Percentiles rank a stretch among this genome's conserved stretches.
These are phyloP conservation scores for Sialis fuliginosa DNA, from an alignment of 2,888 invertebrate genomes.

Conservation along the genomic window DNA sequence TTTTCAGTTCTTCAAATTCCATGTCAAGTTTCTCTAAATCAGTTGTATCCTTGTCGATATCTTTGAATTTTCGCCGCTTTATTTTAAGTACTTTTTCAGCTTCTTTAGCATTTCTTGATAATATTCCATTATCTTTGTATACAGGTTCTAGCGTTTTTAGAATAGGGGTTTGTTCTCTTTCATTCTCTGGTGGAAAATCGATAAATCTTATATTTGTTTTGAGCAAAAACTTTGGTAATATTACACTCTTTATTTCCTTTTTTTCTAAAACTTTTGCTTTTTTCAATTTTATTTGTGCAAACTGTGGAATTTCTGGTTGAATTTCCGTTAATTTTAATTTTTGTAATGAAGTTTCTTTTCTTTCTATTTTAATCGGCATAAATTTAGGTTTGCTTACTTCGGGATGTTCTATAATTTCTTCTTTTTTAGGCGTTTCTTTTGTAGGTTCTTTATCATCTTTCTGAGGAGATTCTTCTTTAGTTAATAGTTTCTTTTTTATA, in stretches of 20 bases:
- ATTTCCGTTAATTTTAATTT: conserved; percentile 38
- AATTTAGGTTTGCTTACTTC: conserved; percentile 11
- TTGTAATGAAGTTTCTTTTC: conserved; percentile 33
- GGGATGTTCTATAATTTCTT: neutral
- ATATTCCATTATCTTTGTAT: conserved; percentile 40
- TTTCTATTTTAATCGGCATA: conserved; percentile 36
- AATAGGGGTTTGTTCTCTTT: conserved; percentile 13
- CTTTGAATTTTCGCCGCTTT: conserved; percentile 24
- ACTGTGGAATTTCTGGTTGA: conserved; percentile 31
- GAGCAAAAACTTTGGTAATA: conserved; percentile 28
- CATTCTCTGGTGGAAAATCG: conserved; percentile 40
- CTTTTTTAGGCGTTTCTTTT: conserved; percentile 9
- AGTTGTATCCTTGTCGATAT: conserved; percentile 17
- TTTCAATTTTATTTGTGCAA: conserved; percentile 44
- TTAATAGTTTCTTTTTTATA: conserved; percentile 1
- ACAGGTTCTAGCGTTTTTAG: conserved; percentile 26
- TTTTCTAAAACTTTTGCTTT: conserved; percentile 34
- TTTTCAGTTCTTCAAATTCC: conserved; percentile 25
- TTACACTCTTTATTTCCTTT: conserved; percentile 18
- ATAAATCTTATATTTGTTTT: conserved; percentile 28
- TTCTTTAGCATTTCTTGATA: conserved; percentile 55
- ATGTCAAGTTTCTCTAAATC: conserved; percentile 18
- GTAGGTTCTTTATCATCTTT: conserved; percentile 15
- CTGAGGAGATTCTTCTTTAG: conserved; percentile 16
- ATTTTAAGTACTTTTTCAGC: conserved; percentile 44